Conservation (phyloP, 2,113 vertebrate genomes). For the Silurus glanis region DNA sequence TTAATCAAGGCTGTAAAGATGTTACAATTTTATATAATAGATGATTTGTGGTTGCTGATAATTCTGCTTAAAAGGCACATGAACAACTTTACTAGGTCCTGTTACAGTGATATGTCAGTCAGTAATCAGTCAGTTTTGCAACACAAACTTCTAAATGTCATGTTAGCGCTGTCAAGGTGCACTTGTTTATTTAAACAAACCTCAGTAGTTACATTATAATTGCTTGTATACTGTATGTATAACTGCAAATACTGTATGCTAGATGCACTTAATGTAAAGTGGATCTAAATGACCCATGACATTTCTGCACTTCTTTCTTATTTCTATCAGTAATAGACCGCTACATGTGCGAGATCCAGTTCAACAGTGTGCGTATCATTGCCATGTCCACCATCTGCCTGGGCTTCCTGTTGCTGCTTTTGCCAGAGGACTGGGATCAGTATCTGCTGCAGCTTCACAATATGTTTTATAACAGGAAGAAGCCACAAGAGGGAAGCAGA, state of each 20-base stretch:
- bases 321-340: conserved; percentile 75
- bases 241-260: background rate
- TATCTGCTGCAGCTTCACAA: conserved; percentile 77
- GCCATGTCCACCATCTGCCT: conserved; percentile 82
- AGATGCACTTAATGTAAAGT: background rate
- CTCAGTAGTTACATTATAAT: background rate
- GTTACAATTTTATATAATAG: background rate
- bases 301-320: background rate
- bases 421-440: conserved; percentile 84
- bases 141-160: background rate
- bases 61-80: background rate
- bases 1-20: background rate
- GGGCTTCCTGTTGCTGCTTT: conserved; percentile 81
- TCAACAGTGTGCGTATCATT: conserved; percentile 81
- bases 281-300: background rate
- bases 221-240: background rate
- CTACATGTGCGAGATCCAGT: conserved; percentile 80
- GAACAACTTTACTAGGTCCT: background rate
- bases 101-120: background rate
- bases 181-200: background rate
- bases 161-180: background rate
- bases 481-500: conserved; percentile 67
- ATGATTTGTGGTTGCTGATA: background rate
- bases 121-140: background rate
- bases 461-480: conserved; percentile 77